phyloP scores from a whole-genome alignment of 2,113 vertebrate genomes.

The Phaethornis superciliosus region DNA sequence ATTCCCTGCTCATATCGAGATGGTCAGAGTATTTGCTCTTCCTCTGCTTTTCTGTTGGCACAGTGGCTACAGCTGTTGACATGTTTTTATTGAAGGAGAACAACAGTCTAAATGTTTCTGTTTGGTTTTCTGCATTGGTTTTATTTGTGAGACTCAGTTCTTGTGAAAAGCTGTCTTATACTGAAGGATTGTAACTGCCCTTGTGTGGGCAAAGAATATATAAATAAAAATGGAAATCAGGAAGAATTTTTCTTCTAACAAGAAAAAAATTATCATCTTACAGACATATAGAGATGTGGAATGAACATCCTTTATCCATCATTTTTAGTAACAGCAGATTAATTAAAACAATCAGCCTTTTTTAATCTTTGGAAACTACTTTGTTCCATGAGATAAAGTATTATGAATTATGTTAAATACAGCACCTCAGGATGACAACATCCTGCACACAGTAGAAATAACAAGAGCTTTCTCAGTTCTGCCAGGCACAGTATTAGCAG shows the following conservation, averaged over 20 bases:
- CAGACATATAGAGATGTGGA: neutral
- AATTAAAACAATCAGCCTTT: conserved; percentile 12
- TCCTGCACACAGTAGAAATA: neutral
- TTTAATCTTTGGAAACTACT: conserved; percentile 5
- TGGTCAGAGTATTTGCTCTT: neutral
- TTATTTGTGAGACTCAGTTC: neutral
- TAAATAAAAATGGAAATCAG: neutral
- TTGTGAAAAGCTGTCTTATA: neutral
- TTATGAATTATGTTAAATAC: neutral
- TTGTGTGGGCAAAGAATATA: neutral
- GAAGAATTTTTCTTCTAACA: neutral
- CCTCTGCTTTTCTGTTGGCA: neutral
- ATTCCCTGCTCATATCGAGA: neutral
- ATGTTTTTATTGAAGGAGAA: neutral
- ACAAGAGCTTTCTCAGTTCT: neutral
- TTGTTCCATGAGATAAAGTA: neutral
- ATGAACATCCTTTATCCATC: neutral
- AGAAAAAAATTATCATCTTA: neutral
- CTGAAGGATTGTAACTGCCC: neutral
- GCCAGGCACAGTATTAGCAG: neutral
- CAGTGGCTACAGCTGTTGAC: neutral
- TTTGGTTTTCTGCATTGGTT: neutral
- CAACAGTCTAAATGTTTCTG: neutral
- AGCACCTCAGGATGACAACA: neutral
- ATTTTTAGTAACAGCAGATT: neutral